Evolutionary conservation across 2,888 invertebrate species (phyloP).

Genomic region (Petrophora chlorosata): DNA sequence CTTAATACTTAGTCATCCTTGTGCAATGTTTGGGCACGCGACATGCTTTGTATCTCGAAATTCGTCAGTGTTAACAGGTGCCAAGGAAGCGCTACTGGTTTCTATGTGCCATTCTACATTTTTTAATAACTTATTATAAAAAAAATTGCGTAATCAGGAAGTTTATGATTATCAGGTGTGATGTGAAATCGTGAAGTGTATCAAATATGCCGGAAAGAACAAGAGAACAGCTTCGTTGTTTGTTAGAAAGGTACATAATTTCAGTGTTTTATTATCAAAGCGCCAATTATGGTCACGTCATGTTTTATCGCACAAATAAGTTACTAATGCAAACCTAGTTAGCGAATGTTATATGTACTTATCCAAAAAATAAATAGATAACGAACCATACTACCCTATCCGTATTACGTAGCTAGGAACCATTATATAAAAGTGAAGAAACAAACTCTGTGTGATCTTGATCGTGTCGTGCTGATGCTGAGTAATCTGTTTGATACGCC

Average conservation of each 20-base stretch:
- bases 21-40: slow-evolving; percentile 47
- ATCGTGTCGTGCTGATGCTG: neutral
- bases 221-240: slow-evolving; percentile 51
- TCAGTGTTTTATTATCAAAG: no score
- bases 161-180: slow-evolving; percentile 27
- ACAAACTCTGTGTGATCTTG: neutral
- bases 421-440: neutral
- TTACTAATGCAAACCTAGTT: no score
- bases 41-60: slow-evolving; percentile 37
- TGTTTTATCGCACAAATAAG: no score
- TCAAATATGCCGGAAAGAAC: slow-evolving; percentile 52
- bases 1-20: slow-evolving; percentile 61
- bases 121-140: neutral
- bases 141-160: slow-evolving; percentile 5
- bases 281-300: no score
- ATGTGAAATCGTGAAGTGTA: slow-evolving; percentile 36
- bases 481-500: neutral
- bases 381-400: no score
- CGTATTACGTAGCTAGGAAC: no score
- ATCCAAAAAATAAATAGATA: no score
- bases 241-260: slow-evolving; percentile 64
- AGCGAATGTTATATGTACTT: no score
- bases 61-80: slow-evolving; percentile 35
- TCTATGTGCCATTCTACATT: slow-evolving; percentile 12
- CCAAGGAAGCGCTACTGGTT: slow-evolving; percentile 36